These are phyloP conservation scores for Galago senegalensis DNA, from an alignment of 2,797 vertebrate species.

Conservation along the genomic window DNA sequence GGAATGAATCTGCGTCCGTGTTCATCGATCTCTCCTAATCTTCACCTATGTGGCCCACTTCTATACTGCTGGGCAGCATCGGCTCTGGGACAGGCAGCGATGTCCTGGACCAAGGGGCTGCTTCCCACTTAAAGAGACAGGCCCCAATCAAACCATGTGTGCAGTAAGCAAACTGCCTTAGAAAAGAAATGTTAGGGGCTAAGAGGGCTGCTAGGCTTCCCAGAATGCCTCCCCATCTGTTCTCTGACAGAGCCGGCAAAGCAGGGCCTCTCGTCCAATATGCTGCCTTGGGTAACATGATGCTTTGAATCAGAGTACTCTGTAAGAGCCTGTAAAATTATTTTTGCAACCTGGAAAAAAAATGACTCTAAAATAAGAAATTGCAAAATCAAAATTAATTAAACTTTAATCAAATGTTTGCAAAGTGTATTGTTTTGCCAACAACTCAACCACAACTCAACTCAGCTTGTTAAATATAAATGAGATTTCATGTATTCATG, in stretches of 20 bases:
- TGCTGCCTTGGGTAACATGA: neutral
- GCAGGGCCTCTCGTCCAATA: neutral
- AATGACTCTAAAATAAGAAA: conserved; percentile 62
- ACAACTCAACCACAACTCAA: conserved; percentile 58
- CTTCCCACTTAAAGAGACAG: conserved; percentile 51
- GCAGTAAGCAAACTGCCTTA: neutral
- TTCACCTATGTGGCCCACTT: neutral
- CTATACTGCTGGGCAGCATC: neutral
- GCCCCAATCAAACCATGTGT: neutral
- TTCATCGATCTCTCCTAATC: conserved; percentile 77
- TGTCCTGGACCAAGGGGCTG: neutral
- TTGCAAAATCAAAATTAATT: conserved; percentile 71
- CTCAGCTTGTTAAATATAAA: conserved; percentile 62
- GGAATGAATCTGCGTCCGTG: neutral
- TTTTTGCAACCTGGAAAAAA: conserved; percentile 49
- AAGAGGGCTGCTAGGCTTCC: neutral
- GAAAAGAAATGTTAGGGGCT: neutral
- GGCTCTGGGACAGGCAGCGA: neutral
- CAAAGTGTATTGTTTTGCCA: conserved; percentile 42
- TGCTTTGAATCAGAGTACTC: neutral
- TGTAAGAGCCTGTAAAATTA: conserved; percentile 36
- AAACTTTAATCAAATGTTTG: conserved; percentile 64
- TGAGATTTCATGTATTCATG: neutral
- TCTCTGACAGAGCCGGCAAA: neutral
- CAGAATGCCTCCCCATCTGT: neutral